A percentile compares a stretch with the other conserved stretches of the same genome.
These are phyloP conservation scores for Fulmarus glacialis DNA, from an alignment of 2,113 vertebrate species.

Conservation along the genomic window DNA sequence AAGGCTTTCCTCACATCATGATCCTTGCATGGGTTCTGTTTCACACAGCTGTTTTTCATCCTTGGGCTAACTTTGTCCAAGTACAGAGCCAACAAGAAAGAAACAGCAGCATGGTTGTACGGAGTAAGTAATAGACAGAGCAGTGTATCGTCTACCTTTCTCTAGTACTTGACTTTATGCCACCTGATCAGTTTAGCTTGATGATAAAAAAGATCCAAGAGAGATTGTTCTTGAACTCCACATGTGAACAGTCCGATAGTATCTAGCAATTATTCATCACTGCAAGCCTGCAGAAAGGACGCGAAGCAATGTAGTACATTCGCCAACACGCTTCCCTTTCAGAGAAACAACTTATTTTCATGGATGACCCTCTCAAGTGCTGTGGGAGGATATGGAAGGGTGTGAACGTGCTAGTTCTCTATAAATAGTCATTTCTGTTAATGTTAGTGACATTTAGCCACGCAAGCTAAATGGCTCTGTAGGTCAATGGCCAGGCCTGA, in stretches of 20 bases:
- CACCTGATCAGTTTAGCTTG: neutral
- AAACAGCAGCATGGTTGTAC: neutral
- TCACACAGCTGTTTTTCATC: conserved; percentile 68
- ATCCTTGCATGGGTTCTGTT: conserved; percentile 48
- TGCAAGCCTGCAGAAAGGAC: neutral
- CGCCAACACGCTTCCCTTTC: neutral
- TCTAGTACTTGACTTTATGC: neutral
- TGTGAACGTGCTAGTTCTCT: neutral
- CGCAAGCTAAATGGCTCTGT: neutral
- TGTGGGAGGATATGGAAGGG: neutral
- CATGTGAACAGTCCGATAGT: neutral
- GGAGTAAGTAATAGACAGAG: neutral
- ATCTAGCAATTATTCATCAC: neutral
- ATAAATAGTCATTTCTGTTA: neutral
- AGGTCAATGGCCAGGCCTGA: neutral
- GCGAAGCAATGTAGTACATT: neutral
- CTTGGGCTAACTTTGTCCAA: conserved; percentile 38
- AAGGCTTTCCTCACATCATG: conserved; percentile 52
- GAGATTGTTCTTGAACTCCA: neutral
- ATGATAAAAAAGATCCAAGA: neutral
- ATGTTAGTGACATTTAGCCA: neutral
- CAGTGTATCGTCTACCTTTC: neutral
- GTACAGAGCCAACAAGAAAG: neutral
- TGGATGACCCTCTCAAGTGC: neutral
- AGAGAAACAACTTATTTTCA: neutral